Evolutionary conservation across 37 sponge, comb jelly and placozoan species (phyloP), one percentile per base, ranked within the genome.

Genomic region (Trichoplax adhaerens): DNA sequence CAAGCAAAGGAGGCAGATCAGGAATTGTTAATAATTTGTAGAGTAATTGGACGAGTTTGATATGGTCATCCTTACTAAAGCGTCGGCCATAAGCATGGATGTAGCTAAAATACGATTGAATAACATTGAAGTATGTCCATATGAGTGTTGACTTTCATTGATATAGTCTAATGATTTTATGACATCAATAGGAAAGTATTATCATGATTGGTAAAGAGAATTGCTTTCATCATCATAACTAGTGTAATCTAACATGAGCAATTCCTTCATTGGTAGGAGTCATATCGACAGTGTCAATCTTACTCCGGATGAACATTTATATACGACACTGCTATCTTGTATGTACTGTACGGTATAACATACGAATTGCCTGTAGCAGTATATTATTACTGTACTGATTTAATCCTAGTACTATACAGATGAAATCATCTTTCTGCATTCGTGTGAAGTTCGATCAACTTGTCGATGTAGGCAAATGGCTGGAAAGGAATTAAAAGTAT

Each of bases 31-130:
- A 74, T 53, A 91, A 62, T 47, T 83, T 75, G 65, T 73, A 95
- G 56, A 82, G 51, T 46, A 95, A 56, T 50, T 85, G 76, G 54
- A 95, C 75, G 3, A 95, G 65, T 1, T 75, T 68, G 51, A 95
- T 50, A 58, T 91, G 87, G 68, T 95, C 97, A n/a, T 81, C 77
- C 55, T 91, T 95, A 3, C 76, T 64, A 66, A 95, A 85, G 48
- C 81, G 83, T 8, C 72, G 65, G 4, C 84, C 86, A 79, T 91
- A 91, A 6, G 83, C 68, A 1, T 63, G 75, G 50, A 88, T 66
- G 72, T 64, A 93, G 65, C 94, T 93, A 72, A 3, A 64, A 10
- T 52, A 29, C 3, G 49, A 54, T 2, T 53, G 5, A 56, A 70
- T 10, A 62, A 67, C n/a, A 8, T 67, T 5, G 1, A 50, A 62